These are phyloP conservation scores for Simalia tracyae DNA, from an alignment of 2,797 vertebrate species.

Conservation along the genomic window DNA sequence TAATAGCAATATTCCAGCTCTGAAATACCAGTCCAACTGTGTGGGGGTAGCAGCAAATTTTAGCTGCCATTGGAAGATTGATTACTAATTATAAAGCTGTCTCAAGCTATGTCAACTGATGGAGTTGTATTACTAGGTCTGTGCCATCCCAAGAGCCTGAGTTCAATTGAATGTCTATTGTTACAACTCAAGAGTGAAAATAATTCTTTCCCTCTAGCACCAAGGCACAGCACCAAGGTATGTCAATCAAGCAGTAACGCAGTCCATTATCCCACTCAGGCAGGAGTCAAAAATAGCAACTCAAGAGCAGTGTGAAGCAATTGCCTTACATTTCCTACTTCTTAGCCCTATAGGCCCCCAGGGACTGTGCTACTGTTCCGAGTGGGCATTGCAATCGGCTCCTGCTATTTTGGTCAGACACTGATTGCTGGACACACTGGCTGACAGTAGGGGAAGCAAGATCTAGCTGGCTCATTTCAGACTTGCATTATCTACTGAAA, in stretches of 20 bases:
- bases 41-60: background rate
- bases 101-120: background rate
- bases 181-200: slow-evolving; percentile 6
- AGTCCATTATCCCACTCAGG: background rate
- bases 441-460: background rate
- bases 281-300: background rate
- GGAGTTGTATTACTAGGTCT: background rate
- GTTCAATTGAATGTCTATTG: slow-evolving; percentile 3
- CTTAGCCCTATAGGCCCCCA: background rate
- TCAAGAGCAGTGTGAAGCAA: background rate
- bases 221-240: background rate
- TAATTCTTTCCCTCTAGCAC: background rate
- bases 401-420: background rate
- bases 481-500: background rate
- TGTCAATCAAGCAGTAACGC: background rate
- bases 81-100: slow-evolving; percentile 11
- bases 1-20: background rate
- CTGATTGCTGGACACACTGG: background rate
- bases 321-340: background rate
- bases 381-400: background rate
- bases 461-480: background rate
- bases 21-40: background rate
- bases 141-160: background rate
- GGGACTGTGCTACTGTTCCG: background rate
- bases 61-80: background rate